Percentiles rank a stretch among this genome's conserved stretches.
Evolutionary conservation across 2,888 invertebrate species (phyloP).

Genomic region (Plagodis pulveraria): DNA sequence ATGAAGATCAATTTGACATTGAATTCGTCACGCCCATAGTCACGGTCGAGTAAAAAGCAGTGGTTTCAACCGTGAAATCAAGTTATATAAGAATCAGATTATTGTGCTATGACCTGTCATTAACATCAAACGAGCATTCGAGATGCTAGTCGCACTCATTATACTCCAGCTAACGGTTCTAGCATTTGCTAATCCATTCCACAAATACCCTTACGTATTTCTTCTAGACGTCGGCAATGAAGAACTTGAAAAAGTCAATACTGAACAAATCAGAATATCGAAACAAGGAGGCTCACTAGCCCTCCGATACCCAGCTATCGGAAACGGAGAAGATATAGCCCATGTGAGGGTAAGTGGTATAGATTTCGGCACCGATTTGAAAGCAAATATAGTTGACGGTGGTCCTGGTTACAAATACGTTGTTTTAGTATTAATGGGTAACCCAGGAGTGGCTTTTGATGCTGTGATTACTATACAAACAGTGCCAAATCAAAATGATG

Average conservation of each 20-base stretch:
- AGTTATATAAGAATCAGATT: constrained; percentile 72
- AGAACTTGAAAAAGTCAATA: constrained; percentile 67
- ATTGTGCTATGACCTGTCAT: constrained; percentile 67
- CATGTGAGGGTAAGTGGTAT: constrained; percentile 76
- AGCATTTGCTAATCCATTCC: constrained; percentile 63
- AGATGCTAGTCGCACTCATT: constrained; percentile 62
- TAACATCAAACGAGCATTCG: constrained; percentile 38
- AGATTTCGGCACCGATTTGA: constrained; percentile 74
- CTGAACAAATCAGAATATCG: constrained; percentile 72
- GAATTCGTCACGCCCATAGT: constrained; percentile 57
- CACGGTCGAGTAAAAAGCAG: constrained; percentile 71
- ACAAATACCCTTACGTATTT: constrained; percentile 76
- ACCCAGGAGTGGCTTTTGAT: constrained; percentile 65
- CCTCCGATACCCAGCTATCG: constrained; percentile 70
- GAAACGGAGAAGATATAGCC: constrained; percentile 65
- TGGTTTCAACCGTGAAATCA: constrained; percentile 66
- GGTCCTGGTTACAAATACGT: constrained; percentile 78
- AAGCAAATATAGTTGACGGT: constrained; percentile 73
- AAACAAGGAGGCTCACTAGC: constrained; percentile 75
- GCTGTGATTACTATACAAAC: constrained; percentile 72
- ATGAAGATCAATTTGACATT: constrained; percentile 62
- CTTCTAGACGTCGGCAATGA: constrained; percentile 78
- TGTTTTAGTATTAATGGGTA: constrained; percentile 71
- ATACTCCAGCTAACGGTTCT: constrained; percentile 50
- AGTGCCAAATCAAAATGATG: constrained; percentile 41